Evolutionary conservation across 2,113 vertebrate genomes (phyloP), one percentile per base, ranked within the genome.

Genomic region (Aleadryas rufinucha): DNA sequence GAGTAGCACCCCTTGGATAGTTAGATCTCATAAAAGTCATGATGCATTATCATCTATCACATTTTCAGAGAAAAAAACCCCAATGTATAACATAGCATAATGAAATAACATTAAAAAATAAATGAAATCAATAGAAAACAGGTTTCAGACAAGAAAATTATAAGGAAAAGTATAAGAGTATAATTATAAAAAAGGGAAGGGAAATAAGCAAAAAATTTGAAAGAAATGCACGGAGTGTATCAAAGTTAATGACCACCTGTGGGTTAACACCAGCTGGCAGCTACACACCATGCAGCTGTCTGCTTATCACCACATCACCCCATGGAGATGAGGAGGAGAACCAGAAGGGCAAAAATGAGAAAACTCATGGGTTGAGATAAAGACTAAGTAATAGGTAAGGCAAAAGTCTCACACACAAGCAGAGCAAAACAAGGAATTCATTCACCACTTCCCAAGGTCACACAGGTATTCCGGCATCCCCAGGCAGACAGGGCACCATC

Each of bases 261-360:
- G 7, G 10, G 4, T 68, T 84, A 87, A 59, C 3, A 5, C 6
- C 31, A 49, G 28, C 8, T 30, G 31, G 12, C 13, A 56, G 31
- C 23, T 84, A 22, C 45, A 11, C 1, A 35, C n/a, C 16, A 6
- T 7, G 5, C 21, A 70, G 33, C 16, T 11, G 1, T 23, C 37
- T 5, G 0, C 33, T 60, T 16, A 45, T 10, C 23, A 44, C 7
- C 1, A 2, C 8, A 7, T 23, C 24, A 53, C 2, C 16, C 24
- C 11, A 9, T 7, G 21, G 12, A 16, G 17, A 28, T 59, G 14
- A 39, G 7, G 26, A 41, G 27, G 11, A 84, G 28, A 71, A 47
- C 11, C 1, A 2, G 30, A 71, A 63, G 7, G 6, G 6, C 21
- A 47, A 82, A 90, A 72, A 7, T 23, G 27, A 76, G 57, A 63